A percentile compares a stretch with the other conserved stretches of the same genome.
Conservation (phyloP, 2,113 vertebrate species). For the cattle (Bos taurus) region ARS-UCD2.0 NC_037338.1:63401001-63401500, state of each 20-base stretch:
- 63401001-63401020: not conserved
- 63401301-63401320: not conserved
- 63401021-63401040: not conserved
- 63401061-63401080: not conserved
- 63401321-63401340: not conserved
- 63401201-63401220: not conserved
- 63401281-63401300: not conserved
- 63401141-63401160: not conserved
- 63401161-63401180: not conserved
- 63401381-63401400: not conserved
- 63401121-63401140: not conserved
- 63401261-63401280: not conserved
- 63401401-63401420: not conserved
- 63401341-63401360: not conserved
- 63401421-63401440: not conserved
- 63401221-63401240: not conserved
- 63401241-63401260: not conserved
- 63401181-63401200: not conserved
- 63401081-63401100: not conserved
- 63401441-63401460: not conserved
- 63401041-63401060: not conserved
- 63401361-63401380: not conserved
- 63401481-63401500: not conserved
- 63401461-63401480: not conserved
- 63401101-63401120: not conserved